Conservation (phyloP, 1,140 invertebrate species). For the Elysia chlorotica region DNA sequence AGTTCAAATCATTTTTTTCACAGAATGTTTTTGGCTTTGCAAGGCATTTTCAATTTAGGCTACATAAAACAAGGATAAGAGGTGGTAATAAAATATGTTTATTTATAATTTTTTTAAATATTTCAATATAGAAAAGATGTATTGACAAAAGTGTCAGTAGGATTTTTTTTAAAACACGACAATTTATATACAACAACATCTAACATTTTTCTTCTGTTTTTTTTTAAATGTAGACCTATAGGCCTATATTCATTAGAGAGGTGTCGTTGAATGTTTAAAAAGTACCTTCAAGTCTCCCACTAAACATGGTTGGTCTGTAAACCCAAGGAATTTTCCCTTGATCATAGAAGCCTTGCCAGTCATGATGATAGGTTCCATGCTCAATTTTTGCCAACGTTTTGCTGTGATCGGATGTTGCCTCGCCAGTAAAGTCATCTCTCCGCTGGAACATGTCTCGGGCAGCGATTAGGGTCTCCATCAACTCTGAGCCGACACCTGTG, state of each 20-base stretch:
- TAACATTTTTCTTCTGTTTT: neutral
- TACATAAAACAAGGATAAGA: no score
- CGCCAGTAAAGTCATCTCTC: neutral
- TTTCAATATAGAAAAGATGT: no score
- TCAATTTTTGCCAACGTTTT: neutral
- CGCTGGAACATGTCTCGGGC: neutral
- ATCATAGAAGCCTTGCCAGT: neutral
- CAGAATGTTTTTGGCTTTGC: neutral
- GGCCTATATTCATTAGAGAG: neutral
- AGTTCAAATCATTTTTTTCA: neutral
- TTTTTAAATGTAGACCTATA: neutral
- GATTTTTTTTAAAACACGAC: neutral
- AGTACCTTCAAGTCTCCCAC: conserved; percentile 5
- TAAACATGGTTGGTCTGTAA: neutral
- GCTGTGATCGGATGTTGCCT: neutral
- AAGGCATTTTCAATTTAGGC: neutral
- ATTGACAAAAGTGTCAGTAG: neutral
- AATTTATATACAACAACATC: neutral
- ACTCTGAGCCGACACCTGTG: neutral
- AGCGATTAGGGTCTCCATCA: neutral
- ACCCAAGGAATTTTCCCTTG: neutral
- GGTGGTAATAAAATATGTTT: no score
- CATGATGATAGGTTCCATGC: neutral
- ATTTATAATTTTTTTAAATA: no score
- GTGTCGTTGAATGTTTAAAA: neutral